Evolutionary conservation across 2,797 vertebrate genomes (phyloP).

Genomic region (Sebastes reedi): DNA sequence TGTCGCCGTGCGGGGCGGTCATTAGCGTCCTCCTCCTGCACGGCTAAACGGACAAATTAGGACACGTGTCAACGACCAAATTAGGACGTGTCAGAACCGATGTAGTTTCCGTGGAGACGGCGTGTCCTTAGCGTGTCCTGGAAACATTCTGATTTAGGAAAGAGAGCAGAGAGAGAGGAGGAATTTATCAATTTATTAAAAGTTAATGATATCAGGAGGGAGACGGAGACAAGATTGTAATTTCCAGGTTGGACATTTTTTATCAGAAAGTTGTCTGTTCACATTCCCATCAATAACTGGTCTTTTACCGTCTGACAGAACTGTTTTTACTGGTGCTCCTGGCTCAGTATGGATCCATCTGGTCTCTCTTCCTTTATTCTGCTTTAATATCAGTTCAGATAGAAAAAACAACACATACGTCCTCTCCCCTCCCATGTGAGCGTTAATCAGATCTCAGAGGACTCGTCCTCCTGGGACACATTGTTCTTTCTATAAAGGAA

Average conservation of each 20-base stretch:
- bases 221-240: neutral
- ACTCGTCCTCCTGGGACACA: constrained; percentile 10
- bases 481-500: constrained; percentile 13
- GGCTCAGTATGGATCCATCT: neutral
- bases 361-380: neutral
- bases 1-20: neutral
- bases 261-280: constrained; percentile 5
- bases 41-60: constrained; percentile 48
- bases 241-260: constrained; percentile 5
- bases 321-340: neutral
- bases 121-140: neutral
- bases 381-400: neutral
- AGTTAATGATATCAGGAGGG: neutral
- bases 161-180: neutral
- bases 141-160: constrained; percentile 8
- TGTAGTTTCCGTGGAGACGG: neutral
- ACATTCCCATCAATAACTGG: neutral
- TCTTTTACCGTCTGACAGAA: neutral
- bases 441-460: constrained; percentile 5
- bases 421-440: neutral
- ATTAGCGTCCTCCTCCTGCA: constrained; percentile 16
- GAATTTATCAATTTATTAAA: constrained; percentile 8
- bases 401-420: neutral
- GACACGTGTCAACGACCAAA: constrained; percentile 27
- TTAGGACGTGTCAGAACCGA: constrained; percentile 12